Base-by-base conservation (phyloP, 2,888 invertebrate genomes). In the Cheilosia grossa region DNA sequence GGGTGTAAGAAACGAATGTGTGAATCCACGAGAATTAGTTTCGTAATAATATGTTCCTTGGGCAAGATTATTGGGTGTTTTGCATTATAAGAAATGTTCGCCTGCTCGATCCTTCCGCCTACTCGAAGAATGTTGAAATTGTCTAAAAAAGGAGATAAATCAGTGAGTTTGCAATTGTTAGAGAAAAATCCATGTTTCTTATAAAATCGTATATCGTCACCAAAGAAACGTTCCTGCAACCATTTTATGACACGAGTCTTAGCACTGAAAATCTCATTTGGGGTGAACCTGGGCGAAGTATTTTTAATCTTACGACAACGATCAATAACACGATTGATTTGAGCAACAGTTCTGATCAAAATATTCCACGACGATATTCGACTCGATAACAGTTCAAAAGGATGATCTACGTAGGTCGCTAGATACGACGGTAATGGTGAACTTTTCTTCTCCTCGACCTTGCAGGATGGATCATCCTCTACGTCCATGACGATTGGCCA, bases 21-120 rank as follows among this genome's bases (percentile, higher is more conserved):
- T 30, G 30, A 30, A 9, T 30, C 30, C 30, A 30, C 30, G 27
- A 30, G 4, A n/a, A 15, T 5, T 6, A 61, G 47, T 15, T 42
- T 24, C 19, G 64, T 63, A 24, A 58, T 47, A 13, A 15, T 27
- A 15, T 47, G 51, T 37, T 15, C 49, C 13, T 77, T 82, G 7
- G 75, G 51, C 7, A 82, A 27, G 13, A 78, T 49, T 44, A 78
- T 73, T 6, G 44, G 75, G 56, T 70, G 59, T 51, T 77, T 73
- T 5, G 47, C 47, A 27, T 74, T 51, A 17, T 40, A 51, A 5
- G 61, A 47, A 4, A 78, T 42, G 24, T 53, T 27, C n/a, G 54
- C 66, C 6, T 67, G 24, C 33, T 53, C 21, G 19, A 54, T 42
- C 42, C 37, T 51, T n/a, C 40, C 54, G 24, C 66, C 51, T 21